Evolutionary conservation across 2,797 vertebrate species (phyloP).

Genomic region (Lepilemur ruficaudatus): DNA sequence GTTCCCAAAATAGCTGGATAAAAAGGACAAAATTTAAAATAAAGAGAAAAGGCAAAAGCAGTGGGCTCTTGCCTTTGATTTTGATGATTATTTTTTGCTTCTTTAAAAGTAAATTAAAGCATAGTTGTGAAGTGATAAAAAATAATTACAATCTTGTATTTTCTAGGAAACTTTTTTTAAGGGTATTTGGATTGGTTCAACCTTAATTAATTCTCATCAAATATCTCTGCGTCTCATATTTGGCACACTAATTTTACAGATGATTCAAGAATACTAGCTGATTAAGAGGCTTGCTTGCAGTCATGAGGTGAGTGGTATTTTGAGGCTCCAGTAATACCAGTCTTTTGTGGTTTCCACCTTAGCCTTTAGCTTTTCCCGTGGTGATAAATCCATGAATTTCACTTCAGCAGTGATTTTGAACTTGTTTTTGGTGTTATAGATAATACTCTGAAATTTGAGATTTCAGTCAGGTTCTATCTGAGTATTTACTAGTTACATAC

Average conservation of each 20-base stretch:
- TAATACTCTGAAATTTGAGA: neutral
- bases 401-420: neutral
- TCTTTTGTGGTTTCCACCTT: neutral
- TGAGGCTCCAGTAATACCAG: neutral
- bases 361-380: neutral
- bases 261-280: neutral
- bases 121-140: neutral
- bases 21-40: slow-evolving; percentile 3
- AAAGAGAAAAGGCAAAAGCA: neutral
- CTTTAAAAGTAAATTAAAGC: slow-evolving; percentile 20
- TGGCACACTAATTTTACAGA: neutral
- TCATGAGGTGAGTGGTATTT: neutral
- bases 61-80: neutral
- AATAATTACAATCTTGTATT: neutral
- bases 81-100: neutral
- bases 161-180: neutral
- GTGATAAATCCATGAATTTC: neutral
- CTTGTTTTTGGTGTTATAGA: neutral
- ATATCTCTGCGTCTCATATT: neutral
- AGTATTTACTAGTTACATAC: neutral
- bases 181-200: neutral
- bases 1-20: neutral
- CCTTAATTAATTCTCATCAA: neutral
- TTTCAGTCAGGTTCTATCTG: neutral
- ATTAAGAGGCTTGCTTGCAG: neutral